Percentiles rank a stretch among this genome's conserved stretches.
Conservation (phyloP, 1,140 invertebrate species). For the Bicyclus anynana region DNA sequence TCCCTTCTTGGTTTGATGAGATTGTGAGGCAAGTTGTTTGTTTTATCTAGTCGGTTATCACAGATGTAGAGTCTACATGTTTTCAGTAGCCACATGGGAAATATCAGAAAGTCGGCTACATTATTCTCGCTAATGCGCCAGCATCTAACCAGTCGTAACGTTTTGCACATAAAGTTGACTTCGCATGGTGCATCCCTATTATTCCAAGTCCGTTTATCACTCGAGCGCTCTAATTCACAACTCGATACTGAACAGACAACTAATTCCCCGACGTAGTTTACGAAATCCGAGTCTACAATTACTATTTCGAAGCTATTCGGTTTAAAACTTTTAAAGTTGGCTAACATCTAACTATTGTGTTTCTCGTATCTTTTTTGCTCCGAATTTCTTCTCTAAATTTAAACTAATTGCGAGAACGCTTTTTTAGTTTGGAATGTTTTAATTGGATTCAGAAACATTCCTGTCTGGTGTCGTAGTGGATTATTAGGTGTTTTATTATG, state of each 20-base stretch:
- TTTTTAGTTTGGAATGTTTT: neutral
- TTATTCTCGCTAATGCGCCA: constrained; percentile 19
- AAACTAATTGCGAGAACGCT: constrained; percentile 1
- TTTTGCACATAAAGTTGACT: constrained; percentile 10
- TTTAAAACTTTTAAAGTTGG: constrained; percentile 27
- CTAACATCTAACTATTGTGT: constrained; percentile 23
- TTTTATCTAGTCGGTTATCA: constrained; percentile 1
- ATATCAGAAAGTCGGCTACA: constrained; percentile 16
- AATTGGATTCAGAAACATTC: neutral
- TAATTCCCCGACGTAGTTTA: constrained; percentile 34
- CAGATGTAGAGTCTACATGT: constrained; percentile 8
- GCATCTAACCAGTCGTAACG: constrained; percentile 16
- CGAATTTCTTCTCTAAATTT: constrained; percentile 10
- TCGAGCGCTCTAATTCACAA: constrained; percentile 19
- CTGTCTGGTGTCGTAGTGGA: neutral
- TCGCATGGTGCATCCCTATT: constrained; percentile 15
- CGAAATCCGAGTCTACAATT: constrained; percentile 33
- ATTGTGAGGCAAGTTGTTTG: neutral
- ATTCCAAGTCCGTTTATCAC: constrained; percentile 23
- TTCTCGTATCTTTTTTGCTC: constrained; percentile 8
- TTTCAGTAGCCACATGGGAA: constrained; percentile 18
- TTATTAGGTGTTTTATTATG: constrained; percentile 9
- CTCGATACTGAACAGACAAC: constrained; percentile 28
- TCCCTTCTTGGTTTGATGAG: neutral
- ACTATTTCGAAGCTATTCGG: constrained; percentile 24